Percentiles rank a stretch among this genome's conserved stretches.
phyloP scores from a whole-genome alignment of 92 coral and sea anemone genomes.

The Micromussa lordhowensis region DNA sequence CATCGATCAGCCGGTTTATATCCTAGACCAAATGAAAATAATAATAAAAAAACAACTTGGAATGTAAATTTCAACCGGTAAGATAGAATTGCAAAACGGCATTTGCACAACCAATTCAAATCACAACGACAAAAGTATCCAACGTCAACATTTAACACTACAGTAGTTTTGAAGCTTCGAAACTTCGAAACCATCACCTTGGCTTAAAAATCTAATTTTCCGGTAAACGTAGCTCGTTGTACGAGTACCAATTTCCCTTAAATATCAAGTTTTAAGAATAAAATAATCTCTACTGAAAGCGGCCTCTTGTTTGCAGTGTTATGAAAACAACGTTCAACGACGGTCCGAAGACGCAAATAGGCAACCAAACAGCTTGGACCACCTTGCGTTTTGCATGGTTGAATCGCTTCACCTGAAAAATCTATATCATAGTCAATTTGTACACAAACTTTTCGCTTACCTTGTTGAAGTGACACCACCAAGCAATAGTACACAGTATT shows the following conservation, averaged over 20 bases:
- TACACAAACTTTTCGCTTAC: constrained; percentile 23
- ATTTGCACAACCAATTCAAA: background rate
- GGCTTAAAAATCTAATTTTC: background rate
- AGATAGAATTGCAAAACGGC: background rate
- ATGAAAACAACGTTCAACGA: constrained; percentile 6
- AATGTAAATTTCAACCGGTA: background rate
- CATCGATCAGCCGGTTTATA: background rate
- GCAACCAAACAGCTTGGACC: background rate
- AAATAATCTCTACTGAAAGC: background rate
- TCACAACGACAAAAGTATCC: background rate
- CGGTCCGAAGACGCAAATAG: background rate
- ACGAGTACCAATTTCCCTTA: background rate
- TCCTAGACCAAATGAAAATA: no score
- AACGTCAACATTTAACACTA: background rate
- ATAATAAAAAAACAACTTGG: background rate
- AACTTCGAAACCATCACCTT: background rate
- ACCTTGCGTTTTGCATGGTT: constrained; percentile 1
- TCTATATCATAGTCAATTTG: background rate
- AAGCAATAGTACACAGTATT: background rate
- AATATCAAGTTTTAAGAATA: background rate
- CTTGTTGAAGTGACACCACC: constrained; percentile 9
- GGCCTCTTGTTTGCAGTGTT: background rate
- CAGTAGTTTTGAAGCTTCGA: background rate
- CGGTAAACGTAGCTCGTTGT: background rate
- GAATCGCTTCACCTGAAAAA: background rate